These are phyloP conservation scores for Pangasius larnaudii DNA, from an alignment of 2,797 vertebrate species.

Conservation along the genomic window DNA sequence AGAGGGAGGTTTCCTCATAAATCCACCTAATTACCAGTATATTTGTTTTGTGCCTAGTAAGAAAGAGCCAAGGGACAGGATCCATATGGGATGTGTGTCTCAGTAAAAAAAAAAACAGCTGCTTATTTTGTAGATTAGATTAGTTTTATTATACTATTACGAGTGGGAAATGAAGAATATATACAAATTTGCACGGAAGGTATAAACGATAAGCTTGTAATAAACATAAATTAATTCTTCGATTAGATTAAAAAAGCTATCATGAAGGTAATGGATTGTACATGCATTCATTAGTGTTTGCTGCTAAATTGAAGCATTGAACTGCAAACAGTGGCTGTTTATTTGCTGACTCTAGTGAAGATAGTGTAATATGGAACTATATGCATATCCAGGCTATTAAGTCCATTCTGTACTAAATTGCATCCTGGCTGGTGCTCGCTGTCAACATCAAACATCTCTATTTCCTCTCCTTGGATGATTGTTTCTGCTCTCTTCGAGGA, in stretches of 20 bases:
- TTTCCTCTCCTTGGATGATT: conserved; percentile 88
- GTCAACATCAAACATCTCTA: conserved; percentile 88
- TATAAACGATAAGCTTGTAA: neutral
- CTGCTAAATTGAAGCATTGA: neutral
- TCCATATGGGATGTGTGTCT: conserved; percentile 17
- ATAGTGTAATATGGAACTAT: neutral
- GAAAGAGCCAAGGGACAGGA: conserved; percentile 34
- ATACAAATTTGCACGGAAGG: conserved; percentile 23
- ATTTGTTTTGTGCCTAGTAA: conserved; percentile 41
- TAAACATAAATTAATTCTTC: conserved; percentile 17
- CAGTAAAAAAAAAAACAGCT: conserved; percentile 3
- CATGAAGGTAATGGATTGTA: conserved; percentile 3
- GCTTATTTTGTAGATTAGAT: conserved; percentile 34
- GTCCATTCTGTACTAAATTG: conserved; percentile 81
- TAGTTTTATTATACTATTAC: conserved; percentile 27
- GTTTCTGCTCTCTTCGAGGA: conserved; percentile 84
- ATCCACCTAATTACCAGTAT: conserved; percentile 53
- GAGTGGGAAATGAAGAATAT: conserved; percentile 16
- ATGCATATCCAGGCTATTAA: conserved; percentile 59
- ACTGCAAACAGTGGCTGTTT: neutral
- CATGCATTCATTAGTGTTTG: neutral
- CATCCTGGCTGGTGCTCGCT: conserved; percentile 74
- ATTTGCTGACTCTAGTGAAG: conserved; percentile 11
- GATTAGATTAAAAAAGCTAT: conserved; percentile 20
- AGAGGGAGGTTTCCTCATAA: conserved; percentile 46